Base-by-base conservation (phyloP, 2,888 invertebrate genomes). In the Pantelozetes paolii region DNA sequence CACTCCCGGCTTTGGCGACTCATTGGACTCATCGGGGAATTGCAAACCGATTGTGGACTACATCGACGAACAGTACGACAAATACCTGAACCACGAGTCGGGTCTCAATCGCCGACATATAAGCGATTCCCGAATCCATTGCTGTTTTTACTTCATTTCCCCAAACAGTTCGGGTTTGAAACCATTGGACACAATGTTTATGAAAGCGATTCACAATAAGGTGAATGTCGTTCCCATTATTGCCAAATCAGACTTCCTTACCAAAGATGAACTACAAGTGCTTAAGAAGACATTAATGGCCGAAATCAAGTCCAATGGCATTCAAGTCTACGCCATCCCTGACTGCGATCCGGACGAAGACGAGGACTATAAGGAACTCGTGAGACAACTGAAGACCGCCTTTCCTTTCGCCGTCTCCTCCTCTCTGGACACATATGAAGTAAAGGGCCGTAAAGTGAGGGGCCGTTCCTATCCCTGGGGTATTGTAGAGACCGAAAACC, bases 401-500 rank as follows among this genome's bases (percentile, higher is more conserved):
- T 93, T 98, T 42, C 97, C 97, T 75, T 98, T 97, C 85, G 97
- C 97, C 57, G 96, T 97, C n/a, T 95, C 96, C 82, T 96, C 97
- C 75, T 92, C 95, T 72, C 94, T 92, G 81, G 90, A 91, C 1
- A 84, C 90, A 76, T 86, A 97, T 77, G 97, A 97, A 84, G 94
- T 95, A 30, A 90, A 92, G 81, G 95, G 95, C 62, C 87, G 91
- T 72, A 91, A 93, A 83, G 94, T 97, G 76, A 87, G 96, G 74
- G 98, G 97, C 32, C 88, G 97, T 1, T 87, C 94, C 75, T 98
- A 97, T 85, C 96, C 97, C 0, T 98, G 97, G 97, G 97, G 97
- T 50, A 95, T 97, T 1, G 95, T 97, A 11, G 97, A 97, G 84
- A 95, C 97, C 15, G 97, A 98, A 83, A 97, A 97, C 86, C 94